Conservation (phyloP, 2,888 invertebrate genomes). For the Calameuta idolon region DNA sequence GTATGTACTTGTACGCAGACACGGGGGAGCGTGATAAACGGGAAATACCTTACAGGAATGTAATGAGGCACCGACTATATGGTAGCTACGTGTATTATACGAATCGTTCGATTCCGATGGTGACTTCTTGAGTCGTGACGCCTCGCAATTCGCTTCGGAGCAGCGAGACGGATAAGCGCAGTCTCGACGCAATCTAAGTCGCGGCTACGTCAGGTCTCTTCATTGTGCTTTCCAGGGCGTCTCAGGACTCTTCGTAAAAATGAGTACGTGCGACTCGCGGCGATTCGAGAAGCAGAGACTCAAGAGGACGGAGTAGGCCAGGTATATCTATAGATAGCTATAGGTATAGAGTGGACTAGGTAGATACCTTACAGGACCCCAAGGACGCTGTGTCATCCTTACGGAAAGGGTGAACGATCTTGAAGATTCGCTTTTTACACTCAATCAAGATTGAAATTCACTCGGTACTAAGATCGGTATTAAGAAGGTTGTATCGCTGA, state of each 20-base stretch:
- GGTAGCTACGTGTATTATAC: background rate
- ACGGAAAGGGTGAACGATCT: slow-evolving; percentile 15
- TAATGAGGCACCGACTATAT: background rate
- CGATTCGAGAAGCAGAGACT: background rate
- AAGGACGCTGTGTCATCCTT: slow-evolving; percentile 26
- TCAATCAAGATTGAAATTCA: background rate
- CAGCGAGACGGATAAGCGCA: background rate
- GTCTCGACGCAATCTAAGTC: background rate
- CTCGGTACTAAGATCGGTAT: background rate
- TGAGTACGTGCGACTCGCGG: background rate
- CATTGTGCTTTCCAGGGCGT: background rate
- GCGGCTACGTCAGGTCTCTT: background rate
- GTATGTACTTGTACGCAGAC: background rate
- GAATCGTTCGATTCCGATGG: background rate
- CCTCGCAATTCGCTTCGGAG: background rate
- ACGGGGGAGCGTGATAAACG: background rate
- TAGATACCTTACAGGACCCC: background rate
- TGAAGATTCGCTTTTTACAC: slow-evolving; percentile 26
- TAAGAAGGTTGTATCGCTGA: background rate
- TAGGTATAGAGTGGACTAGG: background rate
- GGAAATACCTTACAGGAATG: background rate
- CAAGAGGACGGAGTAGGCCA: background rate
- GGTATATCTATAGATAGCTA: background rate
- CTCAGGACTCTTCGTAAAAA: background rate
- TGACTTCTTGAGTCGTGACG: background rate